Evolutionary conservation across 2,113 vertebrate genomes (phyloP), one percentile per base, ranked within the genome.

Genomic region (Hippocampus guttulatus): DNA sequence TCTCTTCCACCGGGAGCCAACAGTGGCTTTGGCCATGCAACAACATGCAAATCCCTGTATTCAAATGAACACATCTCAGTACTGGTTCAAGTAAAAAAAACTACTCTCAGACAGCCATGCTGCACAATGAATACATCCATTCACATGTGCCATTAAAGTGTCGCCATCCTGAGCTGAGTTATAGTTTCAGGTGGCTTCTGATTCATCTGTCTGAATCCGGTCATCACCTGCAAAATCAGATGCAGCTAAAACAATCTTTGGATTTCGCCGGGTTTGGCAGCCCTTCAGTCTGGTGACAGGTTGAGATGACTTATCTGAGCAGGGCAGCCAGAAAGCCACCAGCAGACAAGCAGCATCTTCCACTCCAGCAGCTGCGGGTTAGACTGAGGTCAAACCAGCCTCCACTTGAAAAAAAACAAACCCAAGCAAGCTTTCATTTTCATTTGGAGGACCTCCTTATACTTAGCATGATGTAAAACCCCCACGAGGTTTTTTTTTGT

Each of bases 1-100:
- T 87, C 89, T 84, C 86, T 71, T 85, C 77, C 85, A 82, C 82
- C 86, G 81, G 77, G 83, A 88, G 80, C 82, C 85, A 83, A 85
- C 80, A 86, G 85, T 80, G 85, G 87, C 85, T 86, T 84, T 90
- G 88, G 87, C 87, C 84, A 85, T 81, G 86, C 86, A 90, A 89
- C 87, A 90, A 84, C 81, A 93, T 92, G 92, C 91, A 93, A 93
- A 93, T 91, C 74, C 62, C 54, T 78, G 79, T 88, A 93, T 92
- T 93, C 91, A 93, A 93, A 93, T 92, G 67, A 2, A 25, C 66
- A 82, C 64, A 84, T 69, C 75, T 74, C 70, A 52, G 68, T 71
- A 83, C 76, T 72, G 81, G 72, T 73, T 70, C 38, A 23, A 63
- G 79, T 77, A 79, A 45, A 76, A 81, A 81, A 75, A 76, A 77